phyloP scores from a whole-genome alignment of 2,113 vertebrate genomes.

The Cololabis saira region DNA sequence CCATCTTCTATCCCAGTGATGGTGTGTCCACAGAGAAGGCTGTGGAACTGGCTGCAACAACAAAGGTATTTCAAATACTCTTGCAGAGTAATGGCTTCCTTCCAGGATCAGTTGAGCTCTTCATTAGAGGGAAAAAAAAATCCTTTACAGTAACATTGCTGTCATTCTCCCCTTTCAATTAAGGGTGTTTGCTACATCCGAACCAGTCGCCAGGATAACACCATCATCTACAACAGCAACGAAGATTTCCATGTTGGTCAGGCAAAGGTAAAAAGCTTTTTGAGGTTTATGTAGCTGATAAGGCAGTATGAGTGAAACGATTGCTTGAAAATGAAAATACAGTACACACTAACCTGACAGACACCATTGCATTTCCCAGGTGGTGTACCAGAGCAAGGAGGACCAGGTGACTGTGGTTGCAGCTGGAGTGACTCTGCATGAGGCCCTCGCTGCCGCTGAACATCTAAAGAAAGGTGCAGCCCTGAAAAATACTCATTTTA shows the following conservation, averaged over 20 bases:
- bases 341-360: background rate
- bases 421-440: slow-evolving; percentile 92
- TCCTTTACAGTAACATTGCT: background rate
- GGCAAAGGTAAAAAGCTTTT: slow-evolving; percentile 82
- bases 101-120: background rate
- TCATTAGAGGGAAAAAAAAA: background rate
- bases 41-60: slow-evolving; percentile 92
- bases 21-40: slow-evolving; percentile 93
- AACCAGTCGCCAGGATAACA: slow-evolving; percentile 91
- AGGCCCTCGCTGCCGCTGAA: slow-evolving; percentile 91
- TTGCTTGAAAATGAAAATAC: background rate
- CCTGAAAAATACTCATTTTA: background rate
- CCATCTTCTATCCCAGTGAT: slow-evolving; percentile 93
- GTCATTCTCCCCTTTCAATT: slow-evolving; percentile 13
- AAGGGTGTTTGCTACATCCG: slow-evolving; percentile 96
- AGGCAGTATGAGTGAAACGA: background rate
- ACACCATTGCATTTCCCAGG: slow-evolving; percentile 70
- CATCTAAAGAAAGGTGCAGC: slow-evolving; percentile 89
- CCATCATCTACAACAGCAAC: slow-evolving; percentile 91
- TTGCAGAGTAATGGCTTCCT: background rate
- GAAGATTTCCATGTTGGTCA: slow-evolving; percentile 95
- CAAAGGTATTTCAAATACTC: slow-evolving; percentile 82
- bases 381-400: slow-evolving; percentile 90
- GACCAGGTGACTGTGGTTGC: slow-evolving; percentile 94
- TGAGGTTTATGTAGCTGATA: background rate